Conservation (phyloP, 2,888 invertebrate species). For the Lithophane semibrunnea region DNA sequence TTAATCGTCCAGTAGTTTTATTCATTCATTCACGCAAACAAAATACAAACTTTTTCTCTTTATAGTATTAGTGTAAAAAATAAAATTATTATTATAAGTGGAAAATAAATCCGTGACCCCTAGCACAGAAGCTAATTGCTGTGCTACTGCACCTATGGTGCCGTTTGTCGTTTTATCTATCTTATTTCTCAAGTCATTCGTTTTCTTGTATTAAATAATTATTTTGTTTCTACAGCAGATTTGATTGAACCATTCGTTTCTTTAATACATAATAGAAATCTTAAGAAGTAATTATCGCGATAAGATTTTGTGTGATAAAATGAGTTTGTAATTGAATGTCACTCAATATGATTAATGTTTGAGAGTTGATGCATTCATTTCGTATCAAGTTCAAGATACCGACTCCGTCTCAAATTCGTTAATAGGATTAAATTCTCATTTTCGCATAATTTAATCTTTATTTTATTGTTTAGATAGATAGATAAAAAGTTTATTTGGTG, state of each 20-base stretch:
- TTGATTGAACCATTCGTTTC: not conserved
- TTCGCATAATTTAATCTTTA: not conserved
- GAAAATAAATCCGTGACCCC: not conserved
- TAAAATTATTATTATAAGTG: not conserved
- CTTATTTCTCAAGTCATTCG: not conserved
- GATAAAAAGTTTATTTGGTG: no score
- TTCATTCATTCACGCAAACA: no score
- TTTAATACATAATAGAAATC: not conserved
- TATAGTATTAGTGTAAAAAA: no score
- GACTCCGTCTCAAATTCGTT: conserved; percentile 11
- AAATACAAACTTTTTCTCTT: no score
- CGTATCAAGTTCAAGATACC: conserved; percentile 3
- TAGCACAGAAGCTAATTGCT: not conserved
- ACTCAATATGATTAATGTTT: conserved; percentile 50
- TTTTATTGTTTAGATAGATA: not conserved
- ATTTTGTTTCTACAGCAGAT: not conserved
- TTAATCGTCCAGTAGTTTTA: no score
- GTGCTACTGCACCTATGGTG: not conserved
- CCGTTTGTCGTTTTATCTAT: no score
- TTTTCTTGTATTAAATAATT: not conserved
- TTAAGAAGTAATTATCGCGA: conserved; percentile 8
- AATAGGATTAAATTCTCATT: conserved; percentile 13
- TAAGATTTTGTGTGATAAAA: conserved; percentile 15
- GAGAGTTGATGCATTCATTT: conserved; percentile 42
- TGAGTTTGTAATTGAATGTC: conserved; percentile 56